phyloP scores from a whole-genome alignment of 2,113 vertebrate species.

The Myocastor coypus region DNA sequence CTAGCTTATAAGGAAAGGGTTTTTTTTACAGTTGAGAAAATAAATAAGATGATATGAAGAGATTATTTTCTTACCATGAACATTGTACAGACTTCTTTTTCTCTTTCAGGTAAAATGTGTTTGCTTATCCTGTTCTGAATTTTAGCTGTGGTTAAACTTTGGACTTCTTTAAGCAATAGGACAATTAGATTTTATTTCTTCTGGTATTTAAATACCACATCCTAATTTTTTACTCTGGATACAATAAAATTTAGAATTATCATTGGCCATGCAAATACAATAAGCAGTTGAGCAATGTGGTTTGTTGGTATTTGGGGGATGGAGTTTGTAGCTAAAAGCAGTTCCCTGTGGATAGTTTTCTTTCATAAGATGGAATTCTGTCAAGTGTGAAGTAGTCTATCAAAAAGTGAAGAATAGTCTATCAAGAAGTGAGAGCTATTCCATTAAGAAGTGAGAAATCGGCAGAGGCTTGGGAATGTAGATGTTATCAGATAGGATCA shows the following conservation, averaged over 20 bases:
- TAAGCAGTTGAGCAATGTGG: neutral
- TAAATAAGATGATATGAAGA: neutral
- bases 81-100: constrained; percentile 16
- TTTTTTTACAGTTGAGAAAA: neutral
- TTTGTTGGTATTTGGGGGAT: constrained; percentile 62
- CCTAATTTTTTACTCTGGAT: neutral
- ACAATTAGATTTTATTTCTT: constrained; percentile 56
- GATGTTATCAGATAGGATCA: constrained; percentile 39
- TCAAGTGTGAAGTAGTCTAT: constrained; percentile 78
- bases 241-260: constrained; percentile 38
- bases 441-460: constrained; percentile 79
- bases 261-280: neutral
- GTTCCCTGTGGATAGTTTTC: constrained; percentile 65
- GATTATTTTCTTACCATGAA: neutral
- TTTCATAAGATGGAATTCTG: constrained; percentile 64
- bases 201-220: neutral
- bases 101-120: neutral
- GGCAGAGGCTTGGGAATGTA: constrained; percentile 45
- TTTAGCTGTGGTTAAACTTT: constrained; percentile 43
- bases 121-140: constrained; percentile 7
- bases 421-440: constrained; percentile 77
- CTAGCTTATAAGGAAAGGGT: neutral
- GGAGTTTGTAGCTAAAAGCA: neutral
- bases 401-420: constrained; percentile 76
- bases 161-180: constrained; percentile 19